Base-by-base conservation (phyloP, 2,888 invertebrate species). In the Caenorhabditis japonica region DNA sequence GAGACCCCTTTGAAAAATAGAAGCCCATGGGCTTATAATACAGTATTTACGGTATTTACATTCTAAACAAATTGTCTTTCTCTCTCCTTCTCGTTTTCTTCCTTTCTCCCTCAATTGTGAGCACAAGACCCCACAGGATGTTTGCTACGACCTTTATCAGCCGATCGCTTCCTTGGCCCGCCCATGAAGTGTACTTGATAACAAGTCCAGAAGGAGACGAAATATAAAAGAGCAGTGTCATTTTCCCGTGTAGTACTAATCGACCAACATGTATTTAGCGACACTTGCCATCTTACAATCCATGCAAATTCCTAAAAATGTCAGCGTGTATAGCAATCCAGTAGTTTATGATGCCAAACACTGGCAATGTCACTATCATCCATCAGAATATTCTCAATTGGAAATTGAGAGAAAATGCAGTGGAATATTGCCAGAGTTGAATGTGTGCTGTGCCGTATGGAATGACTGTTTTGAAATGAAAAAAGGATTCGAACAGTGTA, bases 131-230 rank as follows among this genome's bases (percentile, higher is more conserved):
- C 5, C 30, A 30, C 30, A 30, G 56, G 56, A 44, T 56, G 56
- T 44, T 56, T 44, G 56, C 55, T 43, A 41, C 41, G 55, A 19
- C 27, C 41, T 56, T 56, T 56, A 56, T 56, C 56, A 43, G 56
- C 10, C 21, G 12, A 7, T 19, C 34, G 44, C 56, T 56, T 56
- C 56, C 56, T 56, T 17, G 39, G 56, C 56, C 56, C 56, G 56
- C 56, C 56, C 56, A 33, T 33, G 10, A 17, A n/a, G n/a, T 4
- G 15, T 30, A 1, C 12, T 1, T 34, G 43, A 56, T 43, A 56
- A 34, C 30, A 15, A 38, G 21, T 27, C 43, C 43, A 15, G 55
- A 21, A 44, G 7, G 30, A 30, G 30, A 30, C 5, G 30, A 30
- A 10, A n/a, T n/a, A n/a, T n/a, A n/a, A n/a, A 7, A 5, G 30